Evolutionary conservation across 2,888 invertebrate species (phyloP).

Genomic region (Nasonia oneida): DNA sequence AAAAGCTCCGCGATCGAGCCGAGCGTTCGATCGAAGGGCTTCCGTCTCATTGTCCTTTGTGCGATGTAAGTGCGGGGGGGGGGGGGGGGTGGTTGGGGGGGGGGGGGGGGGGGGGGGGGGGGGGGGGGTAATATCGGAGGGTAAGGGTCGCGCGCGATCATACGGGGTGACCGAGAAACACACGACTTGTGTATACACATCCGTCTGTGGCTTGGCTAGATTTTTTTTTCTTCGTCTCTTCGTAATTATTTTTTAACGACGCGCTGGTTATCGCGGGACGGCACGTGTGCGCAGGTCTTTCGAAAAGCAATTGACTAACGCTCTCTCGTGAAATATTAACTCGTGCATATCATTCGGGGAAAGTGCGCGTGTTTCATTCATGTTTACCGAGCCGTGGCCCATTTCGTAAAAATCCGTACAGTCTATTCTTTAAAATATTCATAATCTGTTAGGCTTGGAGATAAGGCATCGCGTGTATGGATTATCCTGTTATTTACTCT

Average conservation of each 20-base stretch:
- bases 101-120: background rate
- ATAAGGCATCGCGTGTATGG: background rate
- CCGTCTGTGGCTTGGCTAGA: background rate
- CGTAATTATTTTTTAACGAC: background rate
- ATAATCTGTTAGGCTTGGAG: background rate
- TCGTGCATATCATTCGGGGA: background rate
- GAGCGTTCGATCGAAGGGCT: background rate
- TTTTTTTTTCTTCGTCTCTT: background rate
- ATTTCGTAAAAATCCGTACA: background rate
- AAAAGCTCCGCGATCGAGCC: background rate
- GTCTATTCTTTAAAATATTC: background rate
- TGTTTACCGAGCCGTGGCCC: background rate
- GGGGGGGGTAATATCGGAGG: background rate
- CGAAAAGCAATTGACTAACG: background rate
- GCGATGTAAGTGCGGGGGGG: background rate
- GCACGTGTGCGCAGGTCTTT: background rate
- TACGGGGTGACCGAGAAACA: background rate
- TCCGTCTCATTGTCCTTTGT: background rate
- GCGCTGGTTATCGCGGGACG: background rate
- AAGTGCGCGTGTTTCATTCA: background rate
- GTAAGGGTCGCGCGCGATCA: background rate
- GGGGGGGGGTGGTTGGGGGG: background rate
- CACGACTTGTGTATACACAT: background rate
- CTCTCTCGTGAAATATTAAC: conserved; percentile 11
- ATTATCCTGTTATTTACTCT: background rate